These are phyloP conservation scores for Stratiolaelaps scimitus DNA, from an alignment of 1,140 invertebrate species.

Conservation along the genomic window DNA sequence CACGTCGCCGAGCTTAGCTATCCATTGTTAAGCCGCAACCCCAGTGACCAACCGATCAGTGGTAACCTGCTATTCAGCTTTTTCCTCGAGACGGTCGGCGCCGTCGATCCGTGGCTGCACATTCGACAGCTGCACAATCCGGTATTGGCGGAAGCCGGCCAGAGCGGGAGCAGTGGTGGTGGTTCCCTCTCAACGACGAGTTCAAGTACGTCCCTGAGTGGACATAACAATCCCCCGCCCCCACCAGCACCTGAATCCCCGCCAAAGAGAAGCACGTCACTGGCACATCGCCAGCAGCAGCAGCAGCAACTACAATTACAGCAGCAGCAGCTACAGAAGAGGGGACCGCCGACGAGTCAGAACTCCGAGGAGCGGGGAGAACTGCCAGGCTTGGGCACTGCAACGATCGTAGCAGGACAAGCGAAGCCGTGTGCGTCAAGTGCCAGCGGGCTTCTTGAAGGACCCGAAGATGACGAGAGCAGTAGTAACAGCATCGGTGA, in stretches of 20 bases:
- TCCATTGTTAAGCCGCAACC: constrained; percentile 5
- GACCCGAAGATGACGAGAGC: too few species aligned
- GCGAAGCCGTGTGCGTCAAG: too few species aligned
- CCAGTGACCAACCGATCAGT: constrained; percentile 7
- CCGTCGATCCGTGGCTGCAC: constrained; percentile 35
- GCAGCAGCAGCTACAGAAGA: too few species aligned
- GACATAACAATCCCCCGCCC: constrained; percentile 9
- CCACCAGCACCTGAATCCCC: constrained; percentile 25
- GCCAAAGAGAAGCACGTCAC: constrained; percentile 17
- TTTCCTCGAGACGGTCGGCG: constrained; percentile 17
- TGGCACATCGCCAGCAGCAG: background rate
- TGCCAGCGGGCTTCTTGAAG: too few species aligned
- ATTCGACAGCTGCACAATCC: constrained; percentile 36
- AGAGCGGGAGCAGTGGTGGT: background rate
- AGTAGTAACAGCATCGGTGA: too few species aligned
- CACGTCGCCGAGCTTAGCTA: constrained; percentile 27
- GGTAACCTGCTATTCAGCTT: constrained; percentile 24
- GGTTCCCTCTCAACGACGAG: constrained; percentile 24
- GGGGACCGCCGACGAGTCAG: too few species aligned
- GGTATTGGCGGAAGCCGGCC: constrained; percentile 31
- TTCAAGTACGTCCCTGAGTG: constrained; percentile 10
- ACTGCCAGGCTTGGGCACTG: too few species aligned
- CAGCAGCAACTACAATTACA: too few species aligned
- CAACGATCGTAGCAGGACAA: too few species aligned
- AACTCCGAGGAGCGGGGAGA: too few species aligned